A percentile compares a stretch with the other conserved stretches of the same genome.
Conservation (phyloP, 2,797 vertebrate species). For the Notamacropus eugenii region DNA sequence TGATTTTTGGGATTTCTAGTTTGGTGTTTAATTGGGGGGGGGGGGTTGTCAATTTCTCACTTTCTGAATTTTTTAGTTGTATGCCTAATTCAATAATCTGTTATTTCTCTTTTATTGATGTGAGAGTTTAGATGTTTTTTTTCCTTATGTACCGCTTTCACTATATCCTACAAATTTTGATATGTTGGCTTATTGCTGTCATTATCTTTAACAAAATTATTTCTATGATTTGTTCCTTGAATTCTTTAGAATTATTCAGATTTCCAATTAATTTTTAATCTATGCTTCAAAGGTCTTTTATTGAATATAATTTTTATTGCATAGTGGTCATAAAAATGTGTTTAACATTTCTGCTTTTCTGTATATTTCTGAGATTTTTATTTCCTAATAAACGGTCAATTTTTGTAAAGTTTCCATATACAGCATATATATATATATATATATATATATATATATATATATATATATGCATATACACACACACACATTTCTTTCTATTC, state of each 20-base stretch:
- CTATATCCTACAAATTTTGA: neutral
- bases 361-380: neutral
- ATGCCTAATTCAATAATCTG: neutral
- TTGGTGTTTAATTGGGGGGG: neutral
- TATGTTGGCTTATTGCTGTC: neutral
- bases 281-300: neutral
- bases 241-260: neutral
- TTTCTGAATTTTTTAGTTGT: neutral
- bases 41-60: neutral
- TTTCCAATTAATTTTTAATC: neutral
- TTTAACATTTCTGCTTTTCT: neutral
- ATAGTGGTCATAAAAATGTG: neutral
- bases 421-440: neutral
- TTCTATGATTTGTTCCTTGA: neutral
- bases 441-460: neutral
- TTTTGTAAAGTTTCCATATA: neutral
- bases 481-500: neutral
- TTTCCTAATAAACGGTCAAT: neutral
- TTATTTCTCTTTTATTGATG: neutral
- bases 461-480: neutral
- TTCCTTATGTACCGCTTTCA: neutral
- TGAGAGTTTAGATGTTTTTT: no score
- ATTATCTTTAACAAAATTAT: neutral
- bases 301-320: neutral
- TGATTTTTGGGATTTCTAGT: neutral